phyloP scores from a whole-genome alignment of 2,888 invertebrate species.

The Drosophila eohydei region DNA sequence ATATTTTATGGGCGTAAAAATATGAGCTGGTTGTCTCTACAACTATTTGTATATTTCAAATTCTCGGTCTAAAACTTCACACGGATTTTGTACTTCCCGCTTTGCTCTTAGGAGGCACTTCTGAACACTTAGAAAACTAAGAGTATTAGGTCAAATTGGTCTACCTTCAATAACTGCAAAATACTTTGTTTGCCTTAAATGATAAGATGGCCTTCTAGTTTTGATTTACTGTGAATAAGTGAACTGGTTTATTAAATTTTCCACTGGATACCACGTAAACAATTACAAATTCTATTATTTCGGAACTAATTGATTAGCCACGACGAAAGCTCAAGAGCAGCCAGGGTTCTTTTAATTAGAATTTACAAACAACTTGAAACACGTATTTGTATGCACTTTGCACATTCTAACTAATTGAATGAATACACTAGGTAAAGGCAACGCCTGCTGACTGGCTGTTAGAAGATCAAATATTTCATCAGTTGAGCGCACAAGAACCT shows the following conservation, averaged over 20 bases:
- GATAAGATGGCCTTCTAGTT: too few relatives aligned
- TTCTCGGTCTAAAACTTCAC: too few relatives aligned
- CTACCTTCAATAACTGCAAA: too few relatives aligned
- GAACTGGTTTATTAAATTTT: background rate
- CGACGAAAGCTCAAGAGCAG: background rate
- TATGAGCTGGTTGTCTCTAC: too few relatives aligned
- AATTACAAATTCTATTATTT: conserved; percentile 20
- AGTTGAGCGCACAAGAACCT: background rate
- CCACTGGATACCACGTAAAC: background rate
- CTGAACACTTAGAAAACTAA: too few relatives aligned
- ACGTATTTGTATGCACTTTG: conserved; percentile 25
- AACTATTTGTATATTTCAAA: too few relatives aligned
- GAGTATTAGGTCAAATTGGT: too few relatives aligned
- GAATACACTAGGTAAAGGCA: conserved; percentile 11
- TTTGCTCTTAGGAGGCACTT: too few relatives aligned
- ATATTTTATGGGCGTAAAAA: too few relatives aligned
- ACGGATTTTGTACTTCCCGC: too few relatives aligned
- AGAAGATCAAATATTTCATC: background rate
- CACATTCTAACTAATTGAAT: conserved; percentile 49
- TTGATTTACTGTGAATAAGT: background rate
- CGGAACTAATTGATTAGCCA: conserved; percentile 8
- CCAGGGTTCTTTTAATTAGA: conserved; percentile 17
- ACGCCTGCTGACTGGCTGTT: background rate
- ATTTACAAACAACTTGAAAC: conserved; percentile 11
- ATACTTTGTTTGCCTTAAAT: too few relatives aligned